Percentiles rank a stretch among this genome's conserved stretches.
These are phyloP conservation scores for Amitus sp. DNA, from an alignment of 2,888 invertebrate genomes.

Conservation along the genomic window DNA sequence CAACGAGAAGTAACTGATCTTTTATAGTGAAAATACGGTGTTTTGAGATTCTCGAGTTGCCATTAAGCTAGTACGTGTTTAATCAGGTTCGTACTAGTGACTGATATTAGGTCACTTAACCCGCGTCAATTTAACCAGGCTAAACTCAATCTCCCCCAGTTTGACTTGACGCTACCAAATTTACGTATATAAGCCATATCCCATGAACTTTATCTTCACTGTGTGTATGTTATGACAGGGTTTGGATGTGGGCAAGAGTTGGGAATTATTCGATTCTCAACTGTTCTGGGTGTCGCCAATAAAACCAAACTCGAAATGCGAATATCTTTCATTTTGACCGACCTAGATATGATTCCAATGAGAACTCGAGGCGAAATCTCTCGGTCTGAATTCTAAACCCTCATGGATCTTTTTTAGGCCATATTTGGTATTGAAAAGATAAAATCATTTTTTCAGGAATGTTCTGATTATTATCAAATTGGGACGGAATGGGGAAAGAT, in stretches of 20 bases:
- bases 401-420: too few relatives aligned
- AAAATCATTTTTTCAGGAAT: too few relatives aligned
- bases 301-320: too few relatives aligned
- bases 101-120: constrained; percentile 53
- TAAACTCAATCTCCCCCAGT: constrained; percentile 46
- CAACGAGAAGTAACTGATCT: background rate
- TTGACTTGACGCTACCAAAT: constrained; percentile 34
- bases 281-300: too few relatives aligned
- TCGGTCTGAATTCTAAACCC: too few relatives aligned
- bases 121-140: constrained; percentile 48
- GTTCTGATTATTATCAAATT: too few relatives aligned
- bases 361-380: too few relatives aligned
- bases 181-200: constrained; percentile 29
- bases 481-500: too few relatives aligned
- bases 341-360: too few relatives aligned
- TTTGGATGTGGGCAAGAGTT: background rate
- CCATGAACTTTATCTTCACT: background rate
- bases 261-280: too few relatives aligned
- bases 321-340: too few relatives aligned
- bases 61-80: constrained; percentile 34
- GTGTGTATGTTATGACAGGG: background rate
- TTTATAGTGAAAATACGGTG: background rate
- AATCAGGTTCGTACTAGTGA: constrained; percentile 50
- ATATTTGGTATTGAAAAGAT: too few relatives aligned
- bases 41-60: constrained; percentile 17